Percentiles rank a stretch among this genome's conserved stretches.
These are phyloP conservation scores for Chaetophractus vellerosus DNA, from an alignment of 2,797 vertebrate genomes.

Conservation along the genomic window DNA sequence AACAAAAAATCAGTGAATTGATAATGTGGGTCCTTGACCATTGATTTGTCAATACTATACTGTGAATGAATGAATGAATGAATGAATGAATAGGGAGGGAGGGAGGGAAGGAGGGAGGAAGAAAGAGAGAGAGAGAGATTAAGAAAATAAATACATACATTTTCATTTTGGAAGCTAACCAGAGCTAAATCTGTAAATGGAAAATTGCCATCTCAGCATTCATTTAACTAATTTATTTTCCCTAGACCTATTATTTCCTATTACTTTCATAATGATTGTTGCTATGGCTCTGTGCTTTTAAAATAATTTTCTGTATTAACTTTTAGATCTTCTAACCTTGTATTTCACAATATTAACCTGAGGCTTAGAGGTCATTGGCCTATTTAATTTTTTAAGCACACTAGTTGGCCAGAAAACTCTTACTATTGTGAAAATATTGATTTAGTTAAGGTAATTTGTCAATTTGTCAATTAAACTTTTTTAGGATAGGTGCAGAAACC, in stretches of 20 bases:
- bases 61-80: not conserved
- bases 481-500: not conserved
- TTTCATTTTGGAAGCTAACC: no score
- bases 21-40: not conserved
- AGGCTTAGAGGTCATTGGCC: not conserved
- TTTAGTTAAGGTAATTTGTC: not conserved
- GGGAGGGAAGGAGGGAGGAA: no score
- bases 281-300: not conserved
- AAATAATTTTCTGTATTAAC: slow-evolving; percentile 10
- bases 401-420: not conserved
- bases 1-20: not conserved
- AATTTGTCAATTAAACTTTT: not conserved
- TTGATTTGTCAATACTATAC: not conserved
- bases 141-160: not conserved
- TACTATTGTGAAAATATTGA: not conserved
- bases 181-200: not conserved
- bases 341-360: slow-evolving; percentile 16
- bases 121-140: no score
- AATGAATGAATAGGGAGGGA: no score
- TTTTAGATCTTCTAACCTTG: not conserved
- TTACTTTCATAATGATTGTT: not conserved
- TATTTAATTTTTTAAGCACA: not conserved
- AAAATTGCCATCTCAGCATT: not conserved
- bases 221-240: not conserved
- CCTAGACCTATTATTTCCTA: not conserved